Evolutionary conservation across 2,888 invertebrate genomes (phyloP), one percentile per base, ranked within the genome.

Genomic region (Plutella xylostella): DNA sequence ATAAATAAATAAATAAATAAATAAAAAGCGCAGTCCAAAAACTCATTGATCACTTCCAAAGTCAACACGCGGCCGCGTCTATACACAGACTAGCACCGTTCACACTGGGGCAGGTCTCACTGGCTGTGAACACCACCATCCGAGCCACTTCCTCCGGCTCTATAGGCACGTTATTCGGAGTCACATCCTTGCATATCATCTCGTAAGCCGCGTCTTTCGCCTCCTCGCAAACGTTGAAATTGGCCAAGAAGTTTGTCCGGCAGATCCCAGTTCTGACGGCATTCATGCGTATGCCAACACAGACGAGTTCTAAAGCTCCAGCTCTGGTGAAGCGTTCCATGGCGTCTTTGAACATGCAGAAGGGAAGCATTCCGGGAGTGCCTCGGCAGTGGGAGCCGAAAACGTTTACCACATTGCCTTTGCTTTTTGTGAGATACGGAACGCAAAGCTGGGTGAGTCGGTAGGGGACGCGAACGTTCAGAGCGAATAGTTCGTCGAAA

Each of bases 251-350:
- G 48, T 76, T 73, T 0, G 74, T 76, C 42, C 72, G 60, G 0
- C 66, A 70, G 9, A 72, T 54, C 0, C 73, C 75, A 1, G 75
- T 70, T 18, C 72, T 53, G 0, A 76, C 74, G 1, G 72, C 72
- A 35, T 74, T 76, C 64, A 76, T 72, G 41, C 71, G 58, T 0
- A 75, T 59, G 0, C 72, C 73, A 45, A 69, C 72, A 0, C 59
- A 54, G 0, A 63, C 64, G n/a, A 73, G 45, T 48, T 76, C 75
- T 5, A 68, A 48, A 2, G 68, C 68, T 2, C 68, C 72, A 0
- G 65, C 57, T 37, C 63, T 65, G 0, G 74, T 73, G 45, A 76
- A 74, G 19, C 61, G 57, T 34, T 72, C 68, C 43, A 74, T 33
- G 0, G 72, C 74, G 30, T 69, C 68, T 45, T 56, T 53, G 7